A percentile compares a stretch with the other conserved stretches of the same genome.
Conservation (phyloP, 2,888 invertebrate genomes). For the Clanis bilineata region DNA sequence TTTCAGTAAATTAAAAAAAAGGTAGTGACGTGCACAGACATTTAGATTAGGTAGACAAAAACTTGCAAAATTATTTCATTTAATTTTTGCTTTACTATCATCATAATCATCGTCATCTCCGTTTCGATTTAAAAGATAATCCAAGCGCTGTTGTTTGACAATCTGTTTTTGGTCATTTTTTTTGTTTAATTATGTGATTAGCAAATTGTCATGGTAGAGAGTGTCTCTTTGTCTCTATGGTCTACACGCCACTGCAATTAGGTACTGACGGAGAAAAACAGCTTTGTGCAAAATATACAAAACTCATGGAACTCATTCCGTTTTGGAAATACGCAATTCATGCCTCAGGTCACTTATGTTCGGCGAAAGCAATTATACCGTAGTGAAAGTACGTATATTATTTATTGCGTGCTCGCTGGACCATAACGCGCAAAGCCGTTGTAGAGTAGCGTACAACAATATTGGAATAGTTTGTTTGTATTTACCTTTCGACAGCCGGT, state of each 20-base stretch:
- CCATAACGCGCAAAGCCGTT: slow-evolving; percentile 50
- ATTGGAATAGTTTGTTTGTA: slow-evolving; percentile 65
- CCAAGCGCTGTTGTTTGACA: too few relatives aligned
- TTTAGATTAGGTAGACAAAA: too few relatives aligned
- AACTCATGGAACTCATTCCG: slow-evolving; percentile 28
- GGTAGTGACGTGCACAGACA: too few relatives aligned
- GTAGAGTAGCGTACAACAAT: slow-evolving; percentile 54
- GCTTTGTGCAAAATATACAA: slow-evolving; percentile 21
- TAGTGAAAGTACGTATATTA: slow-evolving; percentile 48
- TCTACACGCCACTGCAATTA: too few relatives aligned
- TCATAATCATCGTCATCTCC: too few relatives aligned
- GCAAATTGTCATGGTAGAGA: background rate
- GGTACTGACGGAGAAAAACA: slow-evolving; percentile 1
- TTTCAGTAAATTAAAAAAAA: too few relatives aligned
- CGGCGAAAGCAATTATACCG: slow-evolving; percentile 42
- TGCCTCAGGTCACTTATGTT: slow-evolving; percentile 32
- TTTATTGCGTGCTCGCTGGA: slow-evolving; percentile 55
- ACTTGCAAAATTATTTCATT: too few relatives aligned
- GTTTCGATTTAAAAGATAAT: too few relatives aligned
- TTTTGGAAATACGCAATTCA: slow-evolving; percentile 33
- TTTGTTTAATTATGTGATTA: too few relatives aligned
- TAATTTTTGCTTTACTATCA: too few relatives aligned
- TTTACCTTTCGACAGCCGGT: slow-evolving; percentile 56
- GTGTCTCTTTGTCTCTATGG: background rate
- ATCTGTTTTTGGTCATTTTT: too few relatives aligned